Evolutionary conservation across 2,888 invertebrate genomes (phyloP), one percentile per base, ranked within the genome.

Genomic region (Drosophila longiperda): DNA sequence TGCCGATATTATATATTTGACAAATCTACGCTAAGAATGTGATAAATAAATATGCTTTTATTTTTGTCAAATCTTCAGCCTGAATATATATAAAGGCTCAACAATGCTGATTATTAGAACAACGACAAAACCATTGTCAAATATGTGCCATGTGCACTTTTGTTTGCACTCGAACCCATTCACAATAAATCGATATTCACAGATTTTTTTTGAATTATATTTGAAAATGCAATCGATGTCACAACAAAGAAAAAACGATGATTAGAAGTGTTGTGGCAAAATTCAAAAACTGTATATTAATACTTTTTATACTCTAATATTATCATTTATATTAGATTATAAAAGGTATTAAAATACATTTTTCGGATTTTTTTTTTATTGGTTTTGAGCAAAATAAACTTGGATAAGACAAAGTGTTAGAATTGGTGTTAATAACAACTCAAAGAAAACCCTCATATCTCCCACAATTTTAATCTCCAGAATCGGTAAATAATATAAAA

Each of bases 191-290:
- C 80, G 65, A 82, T 82, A 75, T 69, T 66, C 76, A 55, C 73
- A 78, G 82, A 82, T 73, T 69, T 66, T 67, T 29, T 65, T 81
- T 66, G 62, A 32, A 54, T 74, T 78, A 63, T 50, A 40, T 67
- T 52, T 40, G 17, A 29, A 54, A 82, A 69, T 75, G 82, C 74
- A 71, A 78, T 82, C n/a, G 66, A 71, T 82, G 79, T 74, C 78
- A 78, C 29, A 42, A 33, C 33, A 29, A 36, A 59, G 48, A 33
- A 29, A 36, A 59, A 48, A 33, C 23, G 68, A 64, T 58, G 65
- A 80, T 76, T 80, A 71, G 70, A 78, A 80, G 66, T 75, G 66
- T 77, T 62, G 49, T 71, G 60, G 12, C 15, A 26, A 64, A 70
- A 48, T 33, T 42, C 29, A 34, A 9, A 57, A 62, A 65, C 57